A percentile compares a stretch with the other conserved stretches of the same genome.
phyloP scores from a whole-genome alignment of 2,797 vertebrate genomes.

The Molossus alvarezi region DNA sequence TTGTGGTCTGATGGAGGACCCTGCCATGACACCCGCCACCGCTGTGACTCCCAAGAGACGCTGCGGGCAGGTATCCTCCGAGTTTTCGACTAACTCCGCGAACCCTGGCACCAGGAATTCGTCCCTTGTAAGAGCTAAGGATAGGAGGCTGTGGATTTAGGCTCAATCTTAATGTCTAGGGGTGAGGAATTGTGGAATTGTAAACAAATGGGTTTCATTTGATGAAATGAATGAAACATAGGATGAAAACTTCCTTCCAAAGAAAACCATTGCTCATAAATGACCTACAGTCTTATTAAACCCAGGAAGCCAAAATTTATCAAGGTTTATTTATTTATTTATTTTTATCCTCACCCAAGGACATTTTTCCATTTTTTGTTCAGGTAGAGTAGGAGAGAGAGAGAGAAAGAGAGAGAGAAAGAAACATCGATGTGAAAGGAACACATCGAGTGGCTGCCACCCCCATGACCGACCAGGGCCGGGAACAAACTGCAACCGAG shows the following conservation, averaged over 20 bases:
- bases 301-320: neutral
- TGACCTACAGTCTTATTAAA: slow-evolving; percentile 33
- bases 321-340: neutral
- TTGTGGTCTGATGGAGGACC: neutral
- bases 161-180: neutral
- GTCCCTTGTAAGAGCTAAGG: neutral
- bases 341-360: no score
- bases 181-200: neutral
- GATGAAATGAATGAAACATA: no score
- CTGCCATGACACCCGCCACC: neutral
- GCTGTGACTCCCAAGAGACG: neutral
- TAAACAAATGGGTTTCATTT: neutral
- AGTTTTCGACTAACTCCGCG: neutral
- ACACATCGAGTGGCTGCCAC: no score
- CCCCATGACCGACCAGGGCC: no score
- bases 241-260: neutral
- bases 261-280: neutral
- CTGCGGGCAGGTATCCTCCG: neutral
- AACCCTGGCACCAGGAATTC: neutral
- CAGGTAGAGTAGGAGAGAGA: no score
- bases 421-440: no score
- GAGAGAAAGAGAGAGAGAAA: no score
- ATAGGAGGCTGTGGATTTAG: neutral
- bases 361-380: no score
- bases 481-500: no score